These are phyloP conservation scores for Apocrypta bakeri DNA, from an alignment of 1,140 invertebrate species.

Conservation along the genomic window DNA sequence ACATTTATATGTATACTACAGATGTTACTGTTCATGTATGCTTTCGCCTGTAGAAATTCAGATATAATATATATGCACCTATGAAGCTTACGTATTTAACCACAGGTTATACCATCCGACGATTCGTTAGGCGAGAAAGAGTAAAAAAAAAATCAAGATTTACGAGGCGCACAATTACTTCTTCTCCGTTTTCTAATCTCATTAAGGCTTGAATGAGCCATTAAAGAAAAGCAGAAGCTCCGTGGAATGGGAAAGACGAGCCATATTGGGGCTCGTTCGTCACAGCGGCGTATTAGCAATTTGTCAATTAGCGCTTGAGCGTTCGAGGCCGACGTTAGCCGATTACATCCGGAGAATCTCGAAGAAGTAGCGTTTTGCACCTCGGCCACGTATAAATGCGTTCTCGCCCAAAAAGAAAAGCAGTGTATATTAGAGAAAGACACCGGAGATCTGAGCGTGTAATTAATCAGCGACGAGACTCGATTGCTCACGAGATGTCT, in stretches of 20 bases:
- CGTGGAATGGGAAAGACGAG: not conserved
- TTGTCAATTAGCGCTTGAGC: slow-evolving; percentile 30
- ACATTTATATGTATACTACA: no score
- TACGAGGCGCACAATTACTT: not conserved
- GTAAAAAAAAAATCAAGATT: not conserved
- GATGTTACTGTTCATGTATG: no score
- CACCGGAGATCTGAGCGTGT: not conserved
- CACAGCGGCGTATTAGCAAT: slow-evolving; percentile 34
- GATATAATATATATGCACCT: not conserved
- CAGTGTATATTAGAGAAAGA: no score
- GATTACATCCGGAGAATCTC: not conserved
- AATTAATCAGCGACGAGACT: slow-evolving; percentile 28
- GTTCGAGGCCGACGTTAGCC: not conserved
- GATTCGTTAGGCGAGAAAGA: not conserved
- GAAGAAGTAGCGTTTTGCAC: not conserved
- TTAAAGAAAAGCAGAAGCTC: slow-evolving; percentile 9
- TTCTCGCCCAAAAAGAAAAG: not conserved
- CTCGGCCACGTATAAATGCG: not conserved
- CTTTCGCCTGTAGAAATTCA: not conserved
- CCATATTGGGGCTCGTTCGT: slow-evolving; percentile 6
- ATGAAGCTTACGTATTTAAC: not conserved
- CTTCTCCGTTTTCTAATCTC: slow-evolving; percentile 26
- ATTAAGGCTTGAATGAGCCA: slow-evolving; percentile 40
- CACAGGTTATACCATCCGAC: not conserved
- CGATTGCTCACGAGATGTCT: slow-evolving; percentile 4